Conservation (phyloP, 1,140 invertebrate genomes). For the Camponotus vicinus region DNA sequence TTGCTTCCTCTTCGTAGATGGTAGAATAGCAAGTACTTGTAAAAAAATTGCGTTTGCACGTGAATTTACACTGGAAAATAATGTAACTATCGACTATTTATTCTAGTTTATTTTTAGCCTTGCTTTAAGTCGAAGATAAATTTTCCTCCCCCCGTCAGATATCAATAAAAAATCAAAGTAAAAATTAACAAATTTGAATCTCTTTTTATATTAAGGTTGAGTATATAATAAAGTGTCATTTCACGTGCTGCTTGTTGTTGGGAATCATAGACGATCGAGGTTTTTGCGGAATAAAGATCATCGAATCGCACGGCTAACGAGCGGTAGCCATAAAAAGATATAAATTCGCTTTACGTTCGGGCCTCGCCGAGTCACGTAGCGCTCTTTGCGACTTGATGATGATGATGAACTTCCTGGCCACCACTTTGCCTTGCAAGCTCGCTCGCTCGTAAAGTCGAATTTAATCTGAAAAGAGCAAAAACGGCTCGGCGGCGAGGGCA, state of each 20-base stretch:
- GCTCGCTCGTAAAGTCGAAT: conserved; percentile 84
- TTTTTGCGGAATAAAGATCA: conserved; percentile 56
- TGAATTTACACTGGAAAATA: neutral
- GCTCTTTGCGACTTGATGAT: conserved; percentile 81
- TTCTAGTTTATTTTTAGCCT: neutral
- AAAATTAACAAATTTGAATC: neutral
- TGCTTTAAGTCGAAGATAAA: neutral
- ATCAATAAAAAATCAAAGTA: neutral
- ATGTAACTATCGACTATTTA: neutral
- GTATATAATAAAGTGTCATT: neutral
- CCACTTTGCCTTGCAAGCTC: conserved; percentile 76
- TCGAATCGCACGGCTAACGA: conserved; percentile 79
- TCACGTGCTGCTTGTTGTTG: neutral
- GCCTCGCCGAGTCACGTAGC: conserved; percentile 70
- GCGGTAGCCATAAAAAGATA: conserved; percentile 77
- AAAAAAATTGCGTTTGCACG: neutral
- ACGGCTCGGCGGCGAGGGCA: conserved; percentile 65
- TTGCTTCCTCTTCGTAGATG: neutral
- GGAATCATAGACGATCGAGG: conserved; percentile 5
- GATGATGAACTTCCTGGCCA: conserved; percentile 83
- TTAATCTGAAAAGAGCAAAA: conserved; percentile 79
- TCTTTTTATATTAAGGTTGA: neutral
- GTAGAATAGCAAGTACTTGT: neutral
- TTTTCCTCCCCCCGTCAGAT: too few species aligned
- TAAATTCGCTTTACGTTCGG: conserved; percentile 79